Evolutionary conservation across 2,888 invertebrate genomes (phyloP).

Genomic region (Altica lythri): DNA sequence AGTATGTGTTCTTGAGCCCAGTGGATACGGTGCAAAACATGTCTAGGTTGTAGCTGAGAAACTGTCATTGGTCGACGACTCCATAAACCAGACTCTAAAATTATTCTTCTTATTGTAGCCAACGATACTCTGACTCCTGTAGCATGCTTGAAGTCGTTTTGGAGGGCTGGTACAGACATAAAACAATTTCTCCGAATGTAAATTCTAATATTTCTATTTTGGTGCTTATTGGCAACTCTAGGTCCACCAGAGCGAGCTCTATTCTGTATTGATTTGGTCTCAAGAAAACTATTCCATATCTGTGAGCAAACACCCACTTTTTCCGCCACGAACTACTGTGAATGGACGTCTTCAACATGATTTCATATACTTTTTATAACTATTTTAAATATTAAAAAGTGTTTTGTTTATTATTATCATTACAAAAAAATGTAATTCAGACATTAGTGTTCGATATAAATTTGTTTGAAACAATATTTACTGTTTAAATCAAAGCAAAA

Average conservation of each 20-base stretch:
- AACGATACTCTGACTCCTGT: slow-evolving; percentile 12
- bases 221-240: slow-evolving; percentile 5
- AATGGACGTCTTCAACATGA: no score
- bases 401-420: no score
- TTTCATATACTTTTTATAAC: no score
- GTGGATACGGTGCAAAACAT: slow-evolving; percentile 2
- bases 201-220: slow-evolving; percentile 1
- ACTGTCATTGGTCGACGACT: neutral
- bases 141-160: no score
- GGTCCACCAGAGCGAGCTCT: slow-evolving; percentile 8
- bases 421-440: no score
- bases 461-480: no score
- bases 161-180: no score
- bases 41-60: slow-evolving; percentile 6
- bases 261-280: slow-evolving; percentile 4
- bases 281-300: slow-evolving; percentile 2
- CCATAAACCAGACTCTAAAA: neutral
- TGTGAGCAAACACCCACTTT: no score
- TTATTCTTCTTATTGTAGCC: slow-evolving; percentile 7
- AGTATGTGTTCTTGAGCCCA: neutral
- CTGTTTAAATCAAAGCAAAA: no score
- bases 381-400: no score
- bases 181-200: neutral
- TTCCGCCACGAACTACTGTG: no score
- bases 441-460: no score